Base-by-base conservation (phyloP, 92 coral and sea anemone species). In the Porites divaricata region DNA sequence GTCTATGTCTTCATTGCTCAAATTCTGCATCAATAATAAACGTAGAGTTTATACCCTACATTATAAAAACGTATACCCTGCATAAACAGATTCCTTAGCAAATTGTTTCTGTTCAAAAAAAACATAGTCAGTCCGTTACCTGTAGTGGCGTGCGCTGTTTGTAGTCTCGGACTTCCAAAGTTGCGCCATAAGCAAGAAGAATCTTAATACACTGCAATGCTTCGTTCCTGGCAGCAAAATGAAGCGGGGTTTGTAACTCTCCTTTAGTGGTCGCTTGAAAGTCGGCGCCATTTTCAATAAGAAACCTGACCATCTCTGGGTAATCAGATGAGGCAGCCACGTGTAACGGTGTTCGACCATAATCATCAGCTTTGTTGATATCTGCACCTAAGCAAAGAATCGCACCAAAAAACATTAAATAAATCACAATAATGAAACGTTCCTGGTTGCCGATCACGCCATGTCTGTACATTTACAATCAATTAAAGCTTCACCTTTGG, bases 291-390 rank as follows among this genome's bases (percentile, higher is more conserved):
- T 89, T 78, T 20, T 92, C 91, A n/a, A 92, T 24, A 21, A 92
- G 88, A 52, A 89, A 89, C 75, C 89, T 88, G 52, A 89, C 79
- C 93, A 92, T 92, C 59, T 87, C 88, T 22, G 90, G 86, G 76
- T 89, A 89, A 83, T 89, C 90, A 22, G 87, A 90, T 16, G 95
- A 92, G n/a, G 95, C 93, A 20, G 95, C 93, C 71, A 92, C 93
- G 87, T 92, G 95, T 58, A 92, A 67, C 11, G 95, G 89, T 21
- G 91, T 83, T 3, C 95, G 93, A 63, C 95, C 95, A 79, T 63
- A 89, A 54, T 69, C 78, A 69, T 92, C 95, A 7, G 76, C 77
- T 9, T 73, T 86, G 64, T 89, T 79, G 19, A 83, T 56, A 24
- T 89, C 75, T n/a, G 95, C 95, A 41, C 93, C 95, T 86, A 63